phyloP scores from a whole-genome alignment of 2,113 vertebrate genomes.

The Nannospalax galili region DNA sequence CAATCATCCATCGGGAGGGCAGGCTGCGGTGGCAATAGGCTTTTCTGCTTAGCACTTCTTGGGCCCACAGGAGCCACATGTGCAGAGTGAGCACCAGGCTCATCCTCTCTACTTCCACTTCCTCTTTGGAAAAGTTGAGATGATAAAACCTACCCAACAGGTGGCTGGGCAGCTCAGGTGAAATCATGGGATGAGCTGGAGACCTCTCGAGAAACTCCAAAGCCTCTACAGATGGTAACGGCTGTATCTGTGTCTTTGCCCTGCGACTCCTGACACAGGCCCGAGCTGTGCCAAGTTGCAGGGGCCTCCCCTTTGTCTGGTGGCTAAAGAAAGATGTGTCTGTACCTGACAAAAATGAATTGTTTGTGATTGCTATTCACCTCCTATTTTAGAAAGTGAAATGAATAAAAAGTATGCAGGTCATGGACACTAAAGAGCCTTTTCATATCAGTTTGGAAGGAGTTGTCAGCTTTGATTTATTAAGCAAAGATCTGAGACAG shows the following conservation, averaged over 20 bases:
- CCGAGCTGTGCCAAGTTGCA: not conserved
- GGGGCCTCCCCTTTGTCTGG: not conserved
- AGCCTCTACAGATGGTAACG: not conserved
- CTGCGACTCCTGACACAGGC: not conserved
- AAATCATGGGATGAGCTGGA: not conserved
- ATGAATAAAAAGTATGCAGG: constrained; percentile 85
- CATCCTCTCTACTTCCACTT: rapidly evolving
- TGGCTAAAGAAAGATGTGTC: constrained; percentile 77
- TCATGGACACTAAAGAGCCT: constrained; percentile 89
- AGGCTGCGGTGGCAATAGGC: no score
- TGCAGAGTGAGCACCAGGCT: not conserved
- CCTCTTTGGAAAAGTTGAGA: not conserved
- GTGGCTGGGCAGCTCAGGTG: no score
- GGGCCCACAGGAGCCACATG: rapidly evolving
- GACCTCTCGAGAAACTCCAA: not conserved
- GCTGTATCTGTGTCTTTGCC: not conserved
- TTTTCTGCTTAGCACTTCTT: not conserved
- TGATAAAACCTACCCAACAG: not conserved
- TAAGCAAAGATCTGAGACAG: constrained; percentile 91
- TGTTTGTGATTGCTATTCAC: constrained; percentile 80
- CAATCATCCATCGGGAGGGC: not conserved
- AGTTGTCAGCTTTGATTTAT: constrained; percentile 98
- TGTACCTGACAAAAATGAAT: constrained; percentile 76
- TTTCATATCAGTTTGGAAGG: constrained; percentile 92
- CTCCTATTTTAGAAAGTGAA: constrained; percentile 85